A percentile compares a stretch with the other conserved stretches of the same genome.
These are phyloP conservation scores for Perca schrenkii DNA, from an alignment of 2,113 vertebrate species.

Conservation along the genomic window DNA sequence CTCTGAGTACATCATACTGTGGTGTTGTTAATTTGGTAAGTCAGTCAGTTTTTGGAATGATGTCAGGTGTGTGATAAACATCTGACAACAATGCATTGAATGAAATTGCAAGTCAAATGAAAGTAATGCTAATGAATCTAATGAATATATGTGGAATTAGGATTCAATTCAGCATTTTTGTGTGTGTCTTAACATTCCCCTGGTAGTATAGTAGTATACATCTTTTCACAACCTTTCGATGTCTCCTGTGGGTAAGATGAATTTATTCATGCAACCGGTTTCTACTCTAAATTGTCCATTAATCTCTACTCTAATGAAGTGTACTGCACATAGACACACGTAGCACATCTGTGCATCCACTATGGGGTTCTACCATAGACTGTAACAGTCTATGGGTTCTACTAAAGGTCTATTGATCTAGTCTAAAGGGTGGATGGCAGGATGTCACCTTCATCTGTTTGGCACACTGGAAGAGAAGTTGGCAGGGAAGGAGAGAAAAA, in stretches of 20 bases:
- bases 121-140: background rate
- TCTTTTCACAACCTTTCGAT: background rate
- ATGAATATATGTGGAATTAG: slow-evolving; percentile 1
- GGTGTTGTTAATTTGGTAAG: background rate
- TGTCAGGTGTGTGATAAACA: background rate
- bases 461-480: slow-evolving; percentile 71
- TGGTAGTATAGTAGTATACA: background rate
- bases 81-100: background rate
- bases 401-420: slow-evolving; percentile 65
- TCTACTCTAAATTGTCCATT: slow-evolving; percentile 34
- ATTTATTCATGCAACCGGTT: slow-evolving; percentile 35
- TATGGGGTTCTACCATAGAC: slow-evolving; percentile 44
- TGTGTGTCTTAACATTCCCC: background rate
- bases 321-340: slow-evolving; percentile 31
- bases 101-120: background rate
- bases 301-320: slow-evolving; percentile 51
- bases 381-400: no score
- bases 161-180: background rate
- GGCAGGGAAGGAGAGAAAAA: slow-evolving; percentile 61
- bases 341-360: slow-evolving; percentile 31
- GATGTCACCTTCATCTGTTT: slow-evolving; percentile 76
- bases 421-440: slow-evolving; percentile 64
- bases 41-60: background rate
- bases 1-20: background rate
- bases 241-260: slow-evolving; percentile 54